Evolutionary conservation across 2,888 invertebrate genomes (phyloP), one percentile per base, ranked within the genome.

Genomic region (Apodemia duryi): DNA sequence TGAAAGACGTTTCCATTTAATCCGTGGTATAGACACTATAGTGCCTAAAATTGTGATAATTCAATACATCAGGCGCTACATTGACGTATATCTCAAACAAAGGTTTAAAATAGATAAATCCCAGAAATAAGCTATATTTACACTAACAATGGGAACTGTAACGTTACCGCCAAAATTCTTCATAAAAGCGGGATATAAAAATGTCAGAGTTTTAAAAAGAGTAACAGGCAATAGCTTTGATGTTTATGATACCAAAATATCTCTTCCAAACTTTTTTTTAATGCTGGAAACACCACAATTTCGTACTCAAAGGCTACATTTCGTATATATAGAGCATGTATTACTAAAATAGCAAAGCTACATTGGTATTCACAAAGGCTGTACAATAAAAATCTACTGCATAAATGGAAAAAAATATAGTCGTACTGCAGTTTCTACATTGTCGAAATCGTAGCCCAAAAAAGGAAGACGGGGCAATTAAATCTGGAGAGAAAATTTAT

Each of bases 401-500:
- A 32, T 57, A 57, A 32, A 57, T 57, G 32, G 6, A 57, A 57
- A 57, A 57, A 57, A 57, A 57, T 57, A 57, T 54, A 10, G 29
- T 57, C 57, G 57, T 57, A 32, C 57, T 57, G 57, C 57, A 57
- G 57, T 57, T 57, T 57, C 57, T 57, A 32, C 57, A 57, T 57
- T 57, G 57, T 57, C 57, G 57, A 57, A 57, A 32, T 32, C 57
- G 57, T 57, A 57, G 32, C n/a, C 57, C 10, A 57, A 57, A 57
- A 57, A 57, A 57, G 57, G 32, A 65, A 64, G 51, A 65, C 41
- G 38, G 28, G 51, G 61, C 65, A 65, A 65, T 65, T 61, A 65
- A 61, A 65, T 62, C 65, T 61, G 52, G 65, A 13, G 29, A 57
- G 57, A n/a, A 65, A 65, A 65, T 65, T 61, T 65, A 61, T 65